Base-by-base conservation (phyloP, 2,888 invertebrate species). In the Phytoseiulus persimilis region DNA sequence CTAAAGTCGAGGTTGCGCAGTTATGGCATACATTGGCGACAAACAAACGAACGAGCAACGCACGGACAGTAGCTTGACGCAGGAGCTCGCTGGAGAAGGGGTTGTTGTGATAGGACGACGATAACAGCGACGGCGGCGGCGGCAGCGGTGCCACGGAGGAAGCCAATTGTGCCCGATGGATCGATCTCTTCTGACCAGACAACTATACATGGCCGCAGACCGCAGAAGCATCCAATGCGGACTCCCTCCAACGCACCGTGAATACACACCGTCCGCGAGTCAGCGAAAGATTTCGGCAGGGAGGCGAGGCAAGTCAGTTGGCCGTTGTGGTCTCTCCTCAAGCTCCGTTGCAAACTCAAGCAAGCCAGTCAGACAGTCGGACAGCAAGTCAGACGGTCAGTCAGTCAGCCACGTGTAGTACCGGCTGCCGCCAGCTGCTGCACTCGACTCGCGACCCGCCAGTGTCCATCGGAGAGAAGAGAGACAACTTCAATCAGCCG, bases 261-360 rank as follows among this genome's bases (percentile, higher is more conserved):
- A 65, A 28, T 65, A 65, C 65, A 65, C 65, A 65, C 65, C 23
- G 65, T 65, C 65, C 65, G 65, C 65, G 65, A 65, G 28, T 65
- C 46, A 46, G 46, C 14, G 23, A 65, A 65, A 65, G 23, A 65
- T 23, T 65, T 65, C 65, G 18, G 65, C 65, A 28, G 1, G 65
- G 18, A 65, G 28, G 65, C 65, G 65, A 65, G 65, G 65, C 65
- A 28, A 65, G 65, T 65, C 65, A 65, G 65, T 65, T 65, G 65
- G 65, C 65, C 65, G 65, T 65, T 65, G 65, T 65, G 65, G 65
- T 65, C 65, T 65, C 65, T 65, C 65, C 65, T 65, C 65, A 65
- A 65, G 65, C 65, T 65, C 65, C 65, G 65, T 18, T 65, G 65
- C 28, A 2, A 65, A 39, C 39, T 39, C 39, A 39, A 3, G 65